Conservation (phyloP, 2,113 vertebrate species). For the Steatornis caripensis region DNA sequence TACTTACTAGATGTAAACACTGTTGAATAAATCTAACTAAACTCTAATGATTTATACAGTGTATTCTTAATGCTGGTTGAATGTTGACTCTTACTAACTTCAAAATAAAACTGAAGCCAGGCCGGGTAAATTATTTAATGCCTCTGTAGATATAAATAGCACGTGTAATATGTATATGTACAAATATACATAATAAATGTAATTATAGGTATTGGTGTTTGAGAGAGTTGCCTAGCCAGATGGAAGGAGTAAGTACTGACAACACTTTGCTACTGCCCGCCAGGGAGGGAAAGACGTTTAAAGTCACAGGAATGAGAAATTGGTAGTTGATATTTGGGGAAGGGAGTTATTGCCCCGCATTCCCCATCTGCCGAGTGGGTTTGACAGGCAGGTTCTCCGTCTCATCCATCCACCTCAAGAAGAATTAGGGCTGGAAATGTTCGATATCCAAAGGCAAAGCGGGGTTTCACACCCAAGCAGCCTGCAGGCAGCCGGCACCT, state of each 20-base stretch:
- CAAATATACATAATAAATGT: not conserved
- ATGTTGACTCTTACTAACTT: not conserved
- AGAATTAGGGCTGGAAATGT: not conserved
- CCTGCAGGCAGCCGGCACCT: not conserved
- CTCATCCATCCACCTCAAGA: not conserved
- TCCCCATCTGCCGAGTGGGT: not conserved
- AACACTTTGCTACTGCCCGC: not conserved
- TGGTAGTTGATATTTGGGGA: not conserved
- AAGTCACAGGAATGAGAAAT: not conserved
- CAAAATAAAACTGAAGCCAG: slow-evolving; percentile 16
- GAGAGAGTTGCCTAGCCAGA: not conserved
- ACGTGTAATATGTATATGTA: not conserved
- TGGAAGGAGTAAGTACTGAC: not conserved
- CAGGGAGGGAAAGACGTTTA: not conserved
- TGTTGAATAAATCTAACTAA: slow-evolving; percentile 8
- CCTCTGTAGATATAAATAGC: slow-evolving; percentile 23
- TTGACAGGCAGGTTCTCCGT: not conserved
- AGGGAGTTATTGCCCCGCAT: not conserved
- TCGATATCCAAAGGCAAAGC: not conserved
- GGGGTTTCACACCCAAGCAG: not conserved
- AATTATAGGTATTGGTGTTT: slow-evolving; percentile 18
- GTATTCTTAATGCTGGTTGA: not conserved
- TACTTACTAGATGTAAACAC: not conserved
- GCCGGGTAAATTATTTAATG: not conserved
- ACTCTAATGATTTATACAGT: not conserved